Conservation (phyloP, 2,888 invertebrate species). For the Zygaena filipendulae region DNA sequence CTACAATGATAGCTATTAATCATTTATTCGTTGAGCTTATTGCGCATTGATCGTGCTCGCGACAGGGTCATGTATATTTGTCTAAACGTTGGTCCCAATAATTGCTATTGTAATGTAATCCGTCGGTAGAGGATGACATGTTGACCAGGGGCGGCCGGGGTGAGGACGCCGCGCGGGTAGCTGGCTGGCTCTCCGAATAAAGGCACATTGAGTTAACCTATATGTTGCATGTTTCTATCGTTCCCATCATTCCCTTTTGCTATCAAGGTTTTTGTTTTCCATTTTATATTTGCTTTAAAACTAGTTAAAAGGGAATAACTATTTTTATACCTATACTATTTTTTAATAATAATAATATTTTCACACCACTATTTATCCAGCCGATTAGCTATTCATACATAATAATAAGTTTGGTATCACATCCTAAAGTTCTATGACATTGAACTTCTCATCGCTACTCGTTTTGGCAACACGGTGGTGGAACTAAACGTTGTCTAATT, state of each 20-base stretch:
- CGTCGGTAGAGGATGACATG: constrained; percentile 35
- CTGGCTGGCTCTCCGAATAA: constrained; percentile 58
- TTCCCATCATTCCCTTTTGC: constrained; percentile 30
- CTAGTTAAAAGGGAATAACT: constrained; percentile 39
- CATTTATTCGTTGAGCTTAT: constrained; percentile 41
- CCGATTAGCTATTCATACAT: constrained; percentile 43
- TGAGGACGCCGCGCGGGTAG: constrained; percentile 44
- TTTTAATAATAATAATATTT: too few species aligned
- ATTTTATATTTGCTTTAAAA: constrained; percentile 47
- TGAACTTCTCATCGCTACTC: constrained; percentile 47
- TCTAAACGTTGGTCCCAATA: constrained; percentile 68
- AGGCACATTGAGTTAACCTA: constrained; percentile 57
- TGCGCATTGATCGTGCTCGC: constrained; percentile 37
- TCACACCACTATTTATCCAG: constrained; percentile 56
- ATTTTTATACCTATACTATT: too few species aligned
- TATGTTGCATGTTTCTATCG: constrained; percentile 44
- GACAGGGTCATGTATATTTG: constrained; percentile 57
- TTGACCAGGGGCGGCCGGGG: constrained; percentile 26
- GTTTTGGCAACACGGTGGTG: constrained; percentile 67
- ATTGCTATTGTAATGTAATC: constrained; percentile 64
- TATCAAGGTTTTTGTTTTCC: constrained; percentile 29
- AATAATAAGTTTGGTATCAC: constrained; percentile 54
- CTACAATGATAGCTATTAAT: too few species aligned
- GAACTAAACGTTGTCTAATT: constrained; percentile 59
- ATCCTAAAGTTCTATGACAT: constrained; percentile 54